A percentile compares a stretch with the other conserved stretches of the same genome.
These are phyloP conservation scores for Enteromius mattozi DNA, from an alignment of 2,797 vertebrate genomes.

Conservation along the genomic window DNA sequence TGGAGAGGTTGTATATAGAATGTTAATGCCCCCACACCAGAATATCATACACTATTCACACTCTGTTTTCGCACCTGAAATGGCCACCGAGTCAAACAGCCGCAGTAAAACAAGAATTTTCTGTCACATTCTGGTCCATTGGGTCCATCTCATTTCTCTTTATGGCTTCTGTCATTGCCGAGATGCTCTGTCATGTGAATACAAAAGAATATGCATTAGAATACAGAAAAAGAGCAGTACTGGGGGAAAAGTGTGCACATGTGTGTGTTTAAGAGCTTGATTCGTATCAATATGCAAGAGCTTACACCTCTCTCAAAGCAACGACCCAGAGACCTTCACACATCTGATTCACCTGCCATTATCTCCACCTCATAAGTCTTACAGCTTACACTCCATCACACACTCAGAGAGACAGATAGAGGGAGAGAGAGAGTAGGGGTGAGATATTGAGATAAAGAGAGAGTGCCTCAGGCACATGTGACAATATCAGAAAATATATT, in stretches of 20 bases:
- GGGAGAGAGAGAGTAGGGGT: constrained; percentile 15
- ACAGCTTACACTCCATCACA: constrained; percentile 46
- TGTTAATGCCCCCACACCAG: neutral
- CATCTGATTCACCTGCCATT: constrained; percentile 44
- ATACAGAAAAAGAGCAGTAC: constrained; percentile 26
- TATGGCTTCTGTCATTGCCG: constrained; percentile 26
- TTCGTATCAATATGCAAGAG: constrained; percentile 39
- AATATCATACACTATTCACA: constrained; percentile 17
- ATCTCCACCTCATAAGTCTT: constrained; percentile 48
- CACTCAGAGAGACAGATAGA: constrained; percentile 20
- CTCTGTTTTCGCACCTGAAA: constrained; percentile 27
- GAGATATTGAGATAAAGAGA: constrained; percentile 27
- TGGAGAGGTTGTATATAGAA: constrained; percentile 7
- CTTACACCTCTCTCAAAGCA: constrained; percentile 30
- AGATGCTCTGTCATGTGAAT: constrained; percentile 26
- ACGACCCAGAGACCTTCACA: constrained; percentile 48
- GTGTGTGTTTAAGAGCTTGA: constrained; percentile 15
- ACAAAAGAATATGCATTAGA: neutral
- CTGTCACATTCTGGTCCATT: constrained; percentile 25
- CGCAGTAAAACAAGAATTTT: constrained; percentile 23
- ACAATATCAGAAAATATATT: constrained; percentile 6
- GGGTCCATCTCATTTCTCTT: constrained; percentile 46
- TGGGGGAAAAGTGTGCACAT: neutral
- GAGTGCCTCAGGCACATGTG: neutral
- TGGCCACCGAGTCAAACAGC: neutral